These are phyloP conservation scores for Alethe diademata DNA, from an alignment of 2,113 vertebrate species.

Conservation along the genomic window DNA sequence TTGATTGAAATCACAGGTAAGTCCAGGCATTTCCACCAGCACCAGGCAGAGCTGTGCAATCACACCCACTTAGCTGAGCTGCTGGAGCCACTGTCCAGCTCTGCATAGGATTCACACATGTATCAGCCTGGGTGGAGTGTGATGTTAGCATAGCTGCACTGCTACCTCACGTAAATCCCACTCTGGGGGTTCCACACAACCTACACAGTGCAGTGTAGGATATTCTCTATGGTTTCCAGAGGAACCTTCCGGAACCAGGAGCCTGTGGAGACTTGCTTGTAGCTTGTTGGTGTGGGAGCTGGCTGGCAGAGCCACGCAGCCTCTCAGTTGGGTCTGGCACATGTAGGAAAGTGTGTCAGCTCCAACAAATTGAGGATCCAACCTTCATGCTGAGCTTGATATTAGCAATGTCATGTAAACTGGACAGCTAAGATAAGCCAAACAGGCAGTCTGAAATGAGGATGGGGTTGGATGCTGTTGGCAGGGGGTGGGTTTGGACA, in stretches of 20 bases:
- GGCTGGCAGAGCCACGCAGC: not conserved
- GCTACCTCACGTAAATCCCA: not conserved
- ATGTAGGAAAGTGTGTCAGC: not conserved
- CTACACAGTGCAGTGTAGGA: not conserved
- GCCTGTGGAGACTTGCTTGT: not conserved
- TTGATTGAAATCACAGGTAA: not conserved
- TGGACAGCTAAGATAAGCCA: not conserved
- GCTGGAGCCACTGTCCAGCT: not conserved
- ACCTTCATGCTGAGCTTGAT: not conserved
- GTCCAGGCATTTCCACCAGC: not conserved
- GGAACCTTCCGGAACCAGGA: not conserved
- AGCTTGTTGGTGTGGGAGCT: not conserved
- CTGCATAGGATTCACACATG: not conserved
- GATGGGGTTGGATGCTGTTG: not conserved
- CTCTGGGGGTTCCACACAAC: not conserved
- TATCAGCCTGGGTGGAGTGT: not conserved
- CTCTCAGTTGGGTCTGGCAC: not conserved
- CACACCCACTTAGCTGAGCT: not conserved
- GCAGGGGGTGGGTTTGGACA: not conserved
- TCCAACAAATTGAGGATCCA: not conserved
- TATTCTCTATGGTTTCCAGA: not conserved
- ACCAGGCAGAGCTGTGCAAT: not conserved
- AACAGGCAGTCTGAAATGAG: not conserved
- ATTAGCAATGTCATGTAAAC: not conserved
- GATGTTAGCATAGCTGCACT: not conserved